A percentile compares a stretch with the other conserved stretches of the same genome.
Evolutionary conservation across 1,140 invertebrate genomes (phyloP).

Genomic region (Pantala flavescens): DNA sequence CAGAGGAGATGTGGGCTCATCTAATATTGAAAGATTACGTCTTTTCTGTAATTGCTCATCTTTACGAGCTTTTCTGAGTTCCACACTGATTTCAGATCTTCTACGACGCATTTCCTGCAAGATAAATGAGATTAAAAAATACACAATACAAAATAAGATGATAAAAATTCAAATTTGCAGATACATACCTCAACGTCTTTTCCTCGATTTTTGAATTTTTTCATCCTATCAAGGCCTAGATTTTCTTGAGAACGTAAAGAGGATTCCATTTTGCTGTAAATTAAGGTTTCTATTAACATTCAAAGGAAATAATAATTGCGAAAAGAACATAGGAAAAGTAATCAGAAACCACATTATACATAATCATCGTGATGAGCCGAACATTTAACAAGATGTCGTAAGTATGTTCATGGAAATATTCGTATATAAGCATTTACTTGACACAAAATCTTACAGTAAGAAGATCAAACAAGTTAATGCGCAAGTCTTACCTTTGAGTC

Average conservation of each 20-base stretch:
- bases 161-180: background rate
- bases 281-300: background rate
- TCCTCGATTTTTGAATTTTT: conserved; percentile 37
- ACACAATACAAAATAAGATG: conserved; percentile 11
- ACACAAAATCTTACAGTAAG: background rate
- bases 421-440: background rate
- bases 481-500: background rate
- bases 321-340: background rate
- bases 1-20: conserved; percentile 39
- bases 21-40: conserved; percentile 61
- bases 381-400: background rate
- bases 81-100: conserved; percentile 75
- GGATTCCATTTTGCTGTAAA: background rate
- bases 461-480: background rate
- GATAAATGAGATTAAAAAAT: conserved; percentile 6
- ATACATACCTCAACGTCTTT: conserved; percentile 35
- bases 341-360: background rate
- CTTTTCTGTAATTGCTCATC: conserved; percentile 94
- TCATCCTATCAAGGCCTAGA: conserved; percentile 27
- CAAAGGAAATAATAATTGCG: background rate
- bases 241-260: conserved; percentile 26
- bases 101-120: conserved; percentile 73
- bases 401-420: background rate
- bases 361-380: background rate
- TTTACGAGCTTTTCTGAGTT: conserved; percentile 84